Evolutionary conservation across 2,797 vertebrate species (phyloP), one percentile per base, ranked within the genome.

Genomic region (Petrocephalus sullivani): DNA sequence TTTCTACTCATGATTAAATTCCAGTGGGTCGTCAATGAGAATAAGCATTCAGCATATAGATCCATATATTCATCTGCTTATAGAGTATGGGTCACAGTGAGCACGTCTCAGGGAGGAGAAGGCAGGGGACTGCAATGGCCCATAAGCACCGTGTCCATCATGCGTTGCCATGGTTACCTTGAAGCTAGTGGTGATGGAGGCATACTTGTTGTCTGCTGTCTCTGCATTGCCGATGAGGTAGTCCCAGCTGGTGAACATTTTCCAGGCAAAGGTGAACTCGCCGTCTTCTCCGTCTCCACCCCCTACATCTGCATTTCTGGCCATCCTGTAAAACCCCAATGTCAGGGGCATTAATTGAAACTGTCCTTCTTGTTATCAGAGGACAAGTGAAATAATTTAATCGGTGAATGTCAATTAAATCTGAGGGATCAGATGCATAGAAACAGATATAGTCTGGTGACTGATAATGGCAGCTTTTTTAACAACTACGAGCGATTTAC

Each of bases 241-340:
- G 93, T 99, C 98, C 98, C 98, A 99, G 94, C 98, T 99, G 92
- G 98, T 99, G 95, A 99, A 99, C 98, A 99, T 98, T 94, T 99
- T 99, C 97, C 98, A 99, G 93, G 97, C 97, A 87, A 99, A 99
- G 19, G 96, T 96, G 93, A 98, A 99, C 92, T 97, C 97, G 3
- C 95, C 95, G 10, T 96, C 97, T 0, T 98, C 98, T 4, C 97
- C 97, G 0, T 99, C 98, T 46, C 96, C 95, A 0, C 97, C 97
- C 0, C 95, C 96, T 16, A 99, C 97, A 0, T 98, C 97, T 82
- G 96, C 96, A 10, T 99, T 99, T 89, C 96, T 97, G 87, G 98
- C 98, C 98, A 99, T 99, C 91, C 98, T 99, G 92, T 0, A 2
- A 33, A 85, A 89, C 84, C 88, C 23, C 46, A 23, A 1, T 9